These are phyloP conservation scores for Pocillopora meandrina DNA, from an alignment of 92 coral and sea anemone genomes.

Conservation along the genomic window DNA sequence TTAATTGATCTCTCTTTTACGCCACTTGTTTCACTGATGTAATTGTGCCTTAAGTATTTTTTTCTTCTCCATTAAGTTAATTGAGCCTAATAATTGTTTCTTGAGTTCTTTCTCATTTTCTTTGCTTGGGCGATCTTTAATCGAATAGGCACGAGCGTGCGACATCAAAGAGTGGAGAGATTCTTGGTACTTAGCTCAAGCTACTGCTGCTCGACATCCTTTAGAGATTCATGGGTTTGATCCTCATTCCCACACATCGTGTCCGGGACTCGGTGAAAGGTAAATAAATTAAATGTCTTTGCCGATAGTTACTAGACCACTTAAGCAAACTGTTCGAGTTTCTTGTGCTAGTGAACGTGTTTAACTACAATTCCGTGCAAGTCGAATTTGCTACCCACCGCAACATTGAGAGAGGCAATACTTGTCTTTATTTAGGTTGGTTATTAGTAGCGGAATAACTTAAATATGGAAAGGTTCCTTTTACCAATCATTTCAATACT, in stretches of 20 bases:
- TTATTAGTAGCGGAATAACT: slow-evolving; percentile 20
- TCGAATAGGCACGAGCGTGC: slow-evolving; percentile 85
- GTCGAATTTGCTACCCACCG: not conserved
- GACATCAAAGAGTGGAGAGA: slow-evolving; percentile 94
- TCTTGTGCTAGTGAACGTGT: slow-evolving; percentile 18
- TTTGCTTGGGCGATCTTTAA: slow-evolving; percentile 10
- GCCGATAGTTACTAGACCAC: slow-evolving; percentile 50
- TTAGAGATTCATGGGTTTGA: slow-evolving; percentile 89
- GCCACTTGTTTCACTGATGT: slow-evolving; percentile 8
- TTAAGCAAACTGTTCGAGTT: slow-evolving; percentile 59
- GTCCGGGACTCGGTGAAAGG: slow-evolving; percentile 95
- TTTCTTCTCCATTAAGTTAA: slow-evolving; percentile 37
- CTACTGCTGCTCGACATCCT: slow-evolving; percentile 76
- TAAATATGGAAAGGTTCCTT: slow-evolving; percentile 11
- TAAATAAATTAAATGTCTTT: slow-evolving; percentile 43
- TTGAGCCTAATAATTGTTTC: slow-evolving; percentile 43
- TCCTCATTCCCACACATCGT: slow-evolving; percentile 84
- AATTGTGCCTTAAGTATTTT: not conserved
- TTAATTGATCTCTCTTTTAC: not conserved
- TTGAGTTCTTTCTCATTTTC: slow-evolving; percentile 9
- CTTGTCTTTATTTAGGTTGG: not conserved
- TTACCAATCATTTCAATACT: slow-evolving; percentile 37
- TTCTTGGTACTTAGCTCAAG: slow-evolving; percentile 83
- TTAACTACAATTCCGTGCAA: slow-evolving; percentile 14
- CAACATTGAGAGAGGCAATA: not conserved